Evolutionary conservation across 2,888 invertebrate genomes (phyloP), one percentile per base, ranked within the genome.

Genomic region (Drosophila longiperda): DNA sequence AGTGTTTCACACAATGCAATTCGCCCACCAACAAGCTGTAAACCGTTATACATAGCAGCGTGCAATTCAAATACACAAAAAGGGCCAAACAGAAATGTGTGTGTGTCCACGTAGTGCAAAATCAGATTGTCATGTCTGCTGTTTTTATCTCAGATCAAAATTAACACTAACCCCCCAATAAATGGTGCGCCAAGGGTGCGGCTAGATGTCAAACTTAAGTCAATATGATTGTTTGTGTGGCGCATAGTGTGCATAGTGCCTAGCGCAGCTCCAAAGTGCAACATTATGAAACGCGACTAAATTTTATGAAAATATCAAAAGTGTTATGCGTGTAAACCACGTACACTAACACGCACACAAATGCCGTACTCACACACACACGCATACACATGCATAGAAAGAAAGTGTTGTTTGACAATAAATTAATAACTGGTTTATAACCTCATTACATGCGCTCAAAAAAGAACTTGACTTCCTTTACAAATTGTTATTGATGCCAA

Each of bases 91-190:
- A 62, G 54, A 17, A 87, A 84, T 45, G 23, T 45, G 65, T 87
- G 80, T 76, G 68, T 74, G 83, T 84, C 85, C 85, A 84, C 85
- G 85, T 83, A 82, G 83, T 84, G 84, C 83, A 85, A 78, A 84
- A 71, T 78, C 80, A 65, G 75, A 78, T 64, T 80, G 77, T 75
- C 77, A 79, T 83, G 82, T 84, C 82, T 84, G 82, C 67, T 79
- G 79, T 72, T 73, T 81, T 64, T 60, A 45, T 45, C 23, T 8
- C 45, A 70, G 50, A 65, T 75, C 45, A 45, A 45, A 45, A 65
- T 52, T 63, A 72, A 62, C 63, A 45, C 23, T 45, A 45, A 26
- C 63, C 75, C 69, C 66, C 68, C 60, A 69, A 83, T 78, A 67
- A 68, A 49, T 66, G 68, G 55, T 42, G 66, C 60, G 63, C 67